These are phyloP conservation scores for Lacanobia oleracea DNA, from an alignment of 2,888 invertebrate genomes.

Conservation along the genomic window DNA sequence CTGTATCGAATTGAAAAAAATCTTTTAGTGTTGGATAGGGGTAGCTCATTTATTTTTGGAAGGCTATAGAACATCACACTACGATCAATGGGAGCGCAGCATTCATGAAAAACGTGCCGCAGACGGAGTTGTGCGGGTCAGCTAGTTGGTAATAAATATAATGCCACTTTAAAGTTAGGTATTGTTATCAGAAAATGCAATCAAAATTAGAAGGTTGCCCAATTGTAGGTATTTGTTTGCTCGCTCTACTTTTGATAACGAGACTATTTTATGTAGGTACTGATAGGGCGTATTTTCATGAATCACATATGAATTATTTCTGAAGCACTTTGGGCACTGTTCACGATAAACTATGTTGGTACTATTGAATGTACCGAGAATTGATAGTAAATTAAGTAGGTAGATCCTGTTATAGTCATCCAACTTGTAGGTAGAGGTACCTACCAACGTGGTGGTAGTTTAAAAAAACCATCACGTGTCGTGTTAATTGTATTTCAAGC, in stretches of 20 bases:
- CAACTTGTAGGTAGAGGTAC: neutral
- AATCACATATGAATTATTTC: conserved; percentile 58
- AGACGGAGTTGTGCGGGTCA: too few species aligned
- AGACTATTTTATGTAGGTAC: conserved; percentile 39
- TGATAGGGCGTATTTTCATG: conserved; percentile 56
- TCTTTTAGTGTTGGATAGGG: too few species aligned
- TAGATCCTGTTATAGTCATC: conserved; percentile 28
- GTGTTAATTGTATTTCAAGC: too few species aligned
- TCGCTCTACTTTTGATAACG: conserved; percentile 78
- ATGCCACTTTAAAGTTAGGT: conserved; percentile 53
- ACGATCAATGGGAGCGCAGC: too few species aligned
- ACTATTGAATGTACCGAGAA: conserved; percentile 37
- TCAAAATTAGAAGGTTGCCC: conserved; percentile 77
- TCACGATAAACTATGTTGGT: conserved; percentile 37
- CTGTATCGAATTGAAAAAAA: too few species aligned
- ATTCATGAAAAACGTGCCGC: too few species aligned
- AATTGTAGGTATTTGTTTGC: conserved; percentile 73
- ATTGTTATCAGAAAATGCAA: conserved; percentile 67
- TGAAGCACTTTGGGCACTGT: conserved; percentile 46
- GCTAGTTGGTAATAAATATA: too few species aligned
- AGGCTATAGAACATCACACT: too few species aligned
- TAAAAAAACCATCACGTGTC: too few species aligned
- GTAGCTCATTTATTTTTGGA: too few species aligned
- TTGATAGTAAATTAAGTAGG: conserved; percentile 15
- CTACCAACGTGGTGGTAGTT: neutral